phyloP scores from a whole-genome alignment of 30 jellyfish, hydroid and myxozoan genomes.

The Rhopilema esculentum region DNA sequence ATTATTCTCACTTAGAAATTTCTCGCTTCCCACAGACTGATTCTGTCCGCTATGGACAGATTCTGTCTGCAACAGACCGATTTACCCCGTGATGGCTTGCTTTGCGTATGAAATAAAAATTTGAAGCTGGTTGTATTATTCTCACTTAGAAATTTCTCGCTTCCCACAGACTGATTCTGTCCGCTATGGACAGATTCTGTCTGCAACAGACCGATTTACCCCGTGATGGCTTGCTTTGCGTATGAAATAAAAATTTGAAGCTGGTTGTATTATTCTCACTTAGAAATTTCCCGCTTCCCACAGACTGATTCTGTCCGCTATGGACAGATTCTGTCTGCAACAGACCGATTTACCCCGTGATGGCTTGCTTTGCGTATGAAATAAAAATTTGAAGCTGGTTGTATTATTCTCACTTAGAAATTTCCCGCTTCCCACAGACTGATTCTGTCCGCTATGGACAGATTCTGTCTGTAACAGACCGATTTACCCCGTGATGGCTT shows the following conservation, averaged over 20 bases:
- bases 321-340: background rate
- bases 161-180: background rate
- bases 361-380: background rate
- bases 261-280: too few relatives aligned
- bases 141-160: background rate
- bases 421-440: too few relatives aligned
- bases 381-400: background rate
- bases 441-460: too few relatives aligned
- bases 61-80: background rate
- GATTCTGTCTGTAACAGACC: too few relatives aligned
- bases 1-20: too few relatives aligned
- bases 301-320: background rate
- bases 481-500: too few relatives aligned
- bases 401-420: background rate
- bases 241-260: background rate
- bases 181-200: background rate
- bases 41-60: background rate
- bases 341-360: background rate
- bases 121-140: background rate
- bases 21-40: background rate
- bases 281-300: background rate
- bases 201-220: background rate
- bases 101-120: background rate
- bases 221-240: background rate
- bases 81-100: background rate